Percentiles rank a stretch among this genome's conserved stretches.
These are phyloP conservation scores for Phyllostomus hastatus DNA, from an alignment of 2,113 vertebrate genomes.

Conservation along the genomic window DNA sequence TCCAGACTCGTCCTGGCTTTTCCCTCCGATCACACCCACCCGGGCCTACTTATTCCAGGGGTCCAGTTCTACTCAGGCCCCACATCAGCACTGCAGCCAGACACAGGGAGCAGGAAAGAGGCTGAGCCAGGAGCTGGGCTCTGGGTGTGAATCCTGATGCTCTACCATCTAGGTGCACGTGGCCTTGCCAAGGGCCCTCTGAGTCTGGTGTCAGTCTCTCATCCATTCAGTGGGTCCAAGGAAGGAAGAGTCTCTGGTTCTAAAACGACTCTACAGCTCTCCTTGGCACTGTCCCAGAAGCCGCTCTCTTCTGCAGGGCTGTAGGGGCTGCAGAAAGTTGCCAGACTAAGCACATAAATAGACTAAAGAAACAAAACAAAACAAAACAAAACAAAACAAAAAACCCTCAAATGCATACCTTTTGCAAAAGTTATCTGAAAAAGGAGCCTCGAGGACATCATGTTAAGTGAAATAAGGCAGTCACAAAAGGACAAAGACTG, in stretches of 20 bases:
- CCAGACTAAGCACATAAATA: neutral
- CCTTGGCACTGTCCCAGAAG: neutral
- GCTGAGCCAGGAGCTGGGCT: neutral
- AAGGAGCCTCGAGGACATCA: accelerated
- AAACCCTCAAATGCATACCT: neutral
- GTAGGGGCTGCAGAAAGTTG: neutral
- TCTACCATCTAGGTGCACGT: too few relatives aligned
- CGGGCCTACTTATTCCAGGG: neutral
- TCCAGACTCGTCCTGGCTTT: neutral
- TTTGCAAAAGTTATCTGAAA: neutral
- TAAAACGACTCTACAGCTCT: too few relatives aligned
- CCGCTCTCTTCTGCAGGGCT: neutral
- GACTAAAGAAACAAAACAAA: too few relatives aligned
- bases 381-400: too few relatives aligned
- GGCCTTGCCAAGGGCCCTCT: neutral
- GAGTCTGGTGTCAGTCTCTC: neutral
- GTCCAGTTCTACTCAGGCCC: neutral
- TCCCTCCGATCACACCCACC: neutral
- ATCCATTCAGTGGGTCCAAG: neutral
- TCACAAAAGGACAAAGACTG: neutral
- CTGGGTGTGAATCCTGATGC: neutral
- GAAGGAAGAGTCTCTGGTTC: neutral
- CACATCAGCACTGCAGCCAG: neutral
- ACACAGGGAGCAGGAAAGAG: neutral
- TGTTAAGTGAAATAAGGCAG: neutral